Evolutionary conservation across 2,888 invertebrate genomes (phyloP).

Genomic region (Orgyia antiqua): DNA sequence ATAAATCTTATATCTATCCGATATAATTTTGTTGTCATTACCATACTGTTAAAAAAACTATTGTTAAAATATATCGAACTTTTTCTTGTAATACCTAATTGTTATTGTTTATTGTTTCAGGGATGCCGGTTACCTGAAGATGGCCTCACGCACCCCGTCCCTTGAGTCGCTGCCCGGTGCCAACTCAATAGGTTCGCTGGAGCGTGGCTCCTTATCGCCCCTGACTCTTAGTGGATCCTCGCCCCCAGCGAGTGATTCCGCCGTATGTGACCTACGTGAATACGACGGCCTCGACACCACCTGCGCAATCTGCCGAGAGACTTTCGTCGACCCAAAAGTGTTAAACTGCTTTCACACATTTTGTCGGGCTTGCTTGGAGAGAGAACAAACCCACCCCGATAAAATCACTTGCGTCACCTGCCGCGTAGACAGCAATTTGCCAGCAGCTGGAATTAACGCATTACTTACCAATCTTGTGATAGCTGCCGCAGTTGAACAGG

Average conservation of each 20-base stretch:
- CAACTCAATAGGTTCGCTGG: slow-evolving; percentile 93
- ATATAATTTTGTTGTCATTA: no score
- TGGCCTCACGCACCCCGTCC: slow-evolving; percentile 96
- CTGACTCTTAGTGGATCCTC: slow-evolving; percentile 92
- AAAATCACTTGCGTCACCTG: slow-evolving; percentile 86
- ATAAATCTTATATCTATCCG: no score
- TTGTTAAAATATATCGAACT: no score
- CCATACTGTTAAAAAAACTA: no score
- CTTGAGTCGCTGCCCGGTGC: slow-evolving; percentile 94
- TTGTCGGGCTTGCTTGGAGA: slow-evolving; percentile 89
- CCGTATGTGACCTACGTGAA: slow-evolving; percentile 85
- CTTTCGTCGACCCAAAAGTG: slow-evolving; percentile 85
- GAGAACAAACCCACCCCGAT: slow-evolving; percentile 82
- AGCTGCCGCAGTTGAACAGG: slow-evolving; percentile 76
- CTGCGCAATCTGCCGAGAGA: slow-evolving; percentile 87
- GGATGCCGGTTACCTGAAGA: slow-evolving; percentile 94
- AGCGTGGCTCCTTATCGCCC: slow-evolving; percentile 89
- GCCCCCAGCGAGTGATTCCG: slow-evolving; percentile 90
- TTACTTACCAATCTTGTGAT: slow-evolving; percentile 82
- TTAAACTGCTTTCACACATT: slow-evolving; percentile 90
- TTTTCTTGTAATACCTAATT: no score
- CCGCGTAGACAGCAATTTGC: slow-evolving; percentile 74
- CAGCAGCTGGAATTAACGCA: slow-evolving; percentile 79
- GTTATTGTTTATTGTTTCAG: slow-evolving; percentile 76
- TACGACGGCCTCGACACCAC: slow-evolving; percentile 79